Base-by-base conservation (phyloP, 2,797 vertebrate genomes). In the Dendrocincla fuliginosa region DNA sequence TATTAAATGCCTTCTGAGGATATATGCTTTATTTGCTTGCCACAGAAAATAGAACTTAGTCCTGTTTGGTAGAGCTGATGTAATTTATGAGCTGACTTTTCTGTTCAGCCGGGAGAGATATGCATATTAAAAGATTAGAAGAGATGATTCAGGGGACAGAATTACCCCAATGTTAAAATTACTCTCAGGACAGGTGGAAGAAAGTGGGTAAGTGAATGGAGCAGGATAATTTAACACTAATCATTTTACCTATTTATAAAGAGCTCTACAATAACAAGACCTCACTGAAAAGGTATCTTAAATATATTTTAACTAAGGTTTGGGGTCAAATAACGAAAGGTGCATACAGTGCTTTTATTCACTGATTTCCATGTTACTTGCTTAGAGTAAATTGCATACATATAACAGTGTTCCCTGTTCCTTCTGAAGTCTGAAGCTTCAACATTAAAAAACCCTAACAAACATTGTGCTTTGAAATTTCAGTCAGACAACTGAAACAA, bases 401-500 rank as follows among this genome's bases (percentile, higher is more conserved):
- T 49, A 42, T 16, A 57, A 56, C 5, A 49, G 5, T 30, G 24
- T 52, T 55, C 47, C 42, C 94, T 89, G 44, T 89, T 95, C 81
- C 77, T 91, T 77, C 67, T 78, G 41, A n/a, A n/a, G n/a, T 93
- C 88, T 75, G 55, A 86, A 94, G 67, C 78, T 39, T 55, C 61
- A 90, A 69, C 28, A 67, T 82, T 85, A 95, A 94, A 95, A 93
- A 96, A 63, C 6, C 0, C 5, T 86, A 47, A 16, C 16, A 80
- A 91, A 91, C 22, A 55, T 32, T 56, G 20, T 74, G 60, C 86
- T 95, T 92, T 84, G 87, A 97, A 97, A 97, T 97, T 95, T 95
- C 89, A 89, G 85, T 89, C 89, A 95, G 81, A 77, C n/a, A 96
- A 95, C 87, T 93, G 96, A 97, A 98, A 97, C 91, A 96, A 97